Conservation (phyloP, 2,888 invertebrate genomes). For the Molanna angustata region DNA sequence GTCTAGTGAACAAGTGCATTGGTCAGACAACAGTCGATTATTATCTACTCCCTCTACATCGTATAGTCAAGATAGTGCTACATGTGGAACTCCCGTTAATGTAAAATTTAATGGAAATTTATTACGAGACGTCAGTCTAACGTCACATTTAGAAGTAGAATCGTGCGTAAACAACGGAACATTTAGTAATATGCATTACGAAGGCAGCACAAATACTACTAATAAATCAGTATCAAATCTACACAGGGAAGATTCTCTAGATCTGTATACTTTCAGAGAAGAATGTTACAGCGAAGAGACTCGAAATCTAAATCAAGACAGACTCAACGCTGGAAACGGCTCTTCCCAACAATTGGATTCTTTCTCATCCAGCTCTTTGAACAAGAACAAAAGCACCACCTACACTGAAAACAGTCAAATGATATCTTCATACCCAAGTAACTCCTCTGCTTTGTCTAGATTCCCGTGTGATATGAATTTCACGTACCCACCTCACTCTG, state of each 20-base stretch:
- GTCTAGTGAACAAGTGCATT: conserved; percentile 47
- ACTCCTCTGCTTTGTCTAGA: conserved; percentile 33
- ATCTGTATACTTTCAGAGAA: conserved; percentile 59
- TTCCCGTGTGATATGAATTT: conserved; percentile 53
- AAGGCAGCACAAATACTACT: conserved; percentile 45
- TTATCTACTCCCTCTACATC: conserved; percentile 44
- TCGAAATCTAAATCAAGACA: conserved; percentile 36
- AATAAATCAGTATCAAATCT: conserved; percentile 36
- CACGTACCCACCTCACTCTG: conserved; percentile 43
- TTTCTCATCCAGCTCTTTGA: background rate
- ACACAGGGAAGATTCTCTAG: conserved; percentile 57
- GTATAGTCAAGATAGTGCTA: conserved; percentile 44
- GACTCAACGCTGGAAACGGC: conserved; percentile 41
- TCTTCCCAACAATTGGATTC: conserved; percentile 29
- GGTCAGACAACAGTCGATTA: conserved; percentile 47
- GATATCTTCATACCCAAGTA: conserved; percentile 26
- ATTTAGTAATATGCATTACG: conserved; percentile 68
- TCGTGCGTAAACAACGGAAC: conserved; percentile 64
- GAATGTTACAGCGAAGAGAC: conserved; percentile 59
- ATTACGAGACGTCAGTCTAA: conserved; percentile 53
- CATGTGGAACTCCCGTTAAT: conserved; percentile 34
- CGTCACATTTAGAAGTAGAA: conserved; percentile 59
- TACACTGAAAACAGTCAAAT: conserved; percentile 37
- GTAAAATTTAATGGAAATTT: conserved; percentile 43
- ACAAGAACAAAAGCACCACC: conserved; percentile 48